phyloP scores from a whole-genome alignment of 2,888 invertebrate species.

The Frankliniella fusca region DNA sequence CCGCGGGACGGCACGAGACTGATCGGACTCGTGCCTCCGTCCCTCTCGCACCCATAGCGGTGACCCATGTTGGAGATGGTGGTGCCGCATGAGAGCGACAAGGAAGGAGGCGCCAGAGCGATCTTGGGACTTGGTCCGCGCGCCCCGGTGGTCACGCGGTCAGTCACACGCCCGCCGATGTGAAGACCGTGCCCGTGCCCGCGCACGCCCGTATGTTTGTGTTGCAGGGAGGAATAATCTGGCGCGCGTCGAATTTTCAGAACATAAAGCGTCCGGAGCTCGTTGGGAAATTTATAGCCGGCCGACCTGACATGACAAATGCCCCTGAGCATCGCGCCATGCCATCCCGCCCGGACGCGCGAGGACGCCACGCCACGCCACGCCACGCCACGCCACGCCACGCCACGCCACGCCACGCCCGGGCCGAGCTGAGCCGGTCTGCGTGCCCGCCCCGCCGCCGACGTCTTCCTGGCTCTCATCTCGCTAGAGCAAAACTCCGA shows the following conservation, averaged over 20 bases:
- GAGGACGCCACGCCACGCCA: too few species aligned
- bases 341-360: background rate
- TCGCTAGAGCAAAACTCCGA: background rate
- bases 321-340: slow-evolving; percentile 4
- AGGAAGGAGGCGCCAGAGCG: too few species aligned
- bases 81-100: too few species aligned
- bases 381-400: background rate
- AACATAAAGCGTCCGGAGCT: slow-evolving; percentile 16
- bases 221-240: background rate
- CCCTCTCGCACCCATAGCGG: too few species aligned
- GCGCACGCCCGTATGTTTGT: background rate
- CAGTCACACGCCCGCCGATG: background rate
- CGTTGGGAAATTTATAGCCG: background rate
- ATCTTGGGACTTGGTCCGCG: too few species aligned
- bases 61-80: too few species aligned
- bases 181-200: background rate
- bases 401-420: background rate
- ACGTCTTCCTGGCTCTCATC: background rate
- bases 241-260: slow-evolving; percentile 24
- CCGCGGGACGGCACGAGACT: background rate
- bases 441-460: background rate
- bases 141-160: too few species aligned
- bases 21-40: too few species aligned
- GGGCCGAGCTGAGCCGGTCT: background rate
- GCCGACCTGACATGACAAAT: slow-evolving; percentile 8